Conservation (phyloP, 2,113 vertebrate genomes). For the Pseudolaguvia tuberculata region DNA sequence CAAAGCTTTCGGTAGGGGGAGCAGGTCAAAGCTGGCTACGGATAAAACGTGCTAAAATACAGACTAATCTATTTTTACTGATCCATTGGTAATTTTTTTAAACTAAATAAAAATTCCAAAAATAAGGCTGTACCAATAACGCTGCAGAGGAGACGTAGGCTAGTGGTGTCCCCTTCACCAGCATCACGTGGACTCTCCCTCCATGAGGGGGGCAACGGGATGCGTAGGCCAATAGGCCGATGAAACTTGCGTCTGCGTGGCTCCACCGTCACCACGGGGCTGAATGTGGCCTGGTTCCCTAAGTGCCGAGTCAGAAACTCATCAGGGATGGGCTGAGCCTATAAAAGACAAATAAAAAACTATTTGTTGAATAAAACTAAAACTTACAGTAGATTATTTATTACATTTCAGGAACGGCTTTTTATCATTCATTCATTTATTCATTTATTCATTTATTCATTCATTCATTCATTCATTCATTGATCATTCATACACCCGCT, state of each 20-base stretch:
- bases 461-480: too few relatives aligned
- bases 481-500: too few relatives aligned
- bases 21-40: conserved; percentile 27
- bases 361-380: too few relatives aligned
- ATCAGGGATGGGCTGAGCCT: conserved; percentile 94
- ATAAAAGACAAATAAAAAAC: conserved; percentile 11
- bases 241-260: conserved; percentile 94
- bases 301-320: conserved; percentile 90
- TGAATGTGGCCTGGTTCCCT: conserved; percentile 97
- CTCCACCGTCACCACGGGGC: conserved; percentile 94
- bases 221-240: conserved; percentile 88
- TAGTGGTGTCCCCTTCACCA: conserved; percentile 92
- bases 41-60: conserved; percentile 22
- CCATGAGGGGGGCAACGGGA: conserved; percentile 93
- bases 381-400: too few relatives aligned
- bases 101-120: neutral
- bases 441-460: too few relatives aligned
- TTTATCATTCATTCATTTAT: too few relatives aligned
- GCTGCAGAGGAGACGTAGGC: conserved; percentile 92
- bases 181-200: conserved; percentile 85
- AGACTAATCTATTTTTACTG: conserved; percentile 24
- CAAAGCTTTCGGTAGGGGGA: conserved; percentile 39
- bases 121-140: conserved; percentile 79
- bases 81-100: conserved; percentile 17
- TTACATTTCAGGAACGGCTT: too few relatives aligned